Conservation (phyloP, 2,113 vertebrate species). For the Odocoileus hemionus region DNA sequence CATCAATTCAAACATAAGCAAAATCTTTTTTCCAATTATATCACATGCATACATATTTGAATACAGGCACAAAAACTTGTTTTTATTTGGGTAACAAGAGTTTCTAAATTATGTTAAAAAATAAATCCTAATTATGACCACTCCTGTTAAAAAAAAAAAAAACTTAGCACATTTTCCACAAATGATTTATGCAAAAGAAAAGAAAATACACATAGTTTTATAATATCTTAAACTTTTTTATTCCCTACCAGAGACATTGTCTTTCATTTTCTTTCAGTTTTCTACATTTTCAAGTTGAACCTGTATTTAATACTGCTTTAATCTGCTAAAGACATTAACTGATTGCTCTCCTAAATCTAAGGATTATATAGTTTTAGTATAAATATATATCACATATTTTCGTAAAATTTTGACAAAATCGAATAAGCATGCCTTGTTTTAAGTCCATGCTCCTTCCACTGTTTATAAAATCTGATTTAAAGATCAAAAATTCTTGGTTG, state of each 20-base stretch:
- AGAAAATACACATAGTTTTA: conserved; percentile 74
- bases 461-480: conserved; percentile 76
- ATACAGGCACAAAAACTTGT: conserved; percentile 65
- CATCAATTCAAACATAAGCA: conserved; percentile 2
- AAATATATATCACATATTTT: conserved; percentile 78
- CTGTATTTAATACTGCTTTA: conserved; percentile 74
- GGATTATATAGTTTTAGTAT: conserved; percentile 76
- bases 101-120: conserved; percentile 70
- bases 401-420: conserved; percentile 76
- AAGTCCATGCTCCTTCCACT: conserved; percentile 73
- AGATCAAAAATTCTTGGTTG: conserved; percentile 67
- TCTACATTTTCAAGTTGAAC: conserved; percentile 72
- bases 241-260: conserved; percentile 72
- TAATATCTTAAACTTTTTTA: conserved; percentile 73
- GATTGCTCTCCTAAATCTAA: conserved; percentile 69
- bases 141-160: conserved; percentile 5
- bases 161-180: conserved; percentile 59
- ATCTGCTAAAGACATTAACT: conserved; percentile 70
- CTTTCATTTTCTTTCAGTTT: conserved; percentile 60
- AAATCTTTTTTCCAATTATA: conserved; percentile 1
- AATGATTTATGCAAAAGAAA: conserved; percentile 72
- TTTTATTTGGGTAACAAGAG: conserved; percentile 71
- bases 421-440: conserved; percentile 74
- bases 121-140: conserved; percentile 65
- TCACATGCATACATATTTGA: conserved; percentile 62